Conservation (phyloP, 2,888 invertebrate species). For the Frankliniella fusca region DNA sequence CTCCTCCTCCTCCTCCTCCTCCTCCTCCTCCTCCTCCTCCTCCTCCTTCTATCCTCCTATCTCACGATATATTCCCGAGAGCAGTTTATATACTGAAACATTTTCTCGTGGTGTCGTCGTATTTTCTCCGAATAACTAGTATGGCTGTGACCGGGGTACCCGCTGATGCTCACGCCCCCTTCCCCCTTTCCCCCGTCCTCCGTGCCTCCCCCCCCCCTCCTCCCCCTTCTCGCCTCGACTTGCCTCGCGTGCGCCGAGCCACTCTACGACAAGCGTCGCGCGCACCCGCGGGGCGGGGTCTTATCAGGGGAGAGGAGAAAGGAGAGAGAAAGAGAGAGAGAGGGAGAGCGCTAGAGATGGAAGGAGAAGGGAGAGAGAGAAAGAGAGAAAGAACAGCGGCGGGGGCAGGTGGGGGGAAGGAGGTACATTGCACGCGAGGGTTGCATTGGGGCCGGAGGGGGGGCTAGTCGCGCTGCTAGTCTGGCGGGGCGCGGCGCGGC, state of each 20-base stretch:
- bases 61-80: too few relatives aligned
- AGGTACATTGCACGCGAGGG: constrained; percentile 6
- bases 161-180: background rate
- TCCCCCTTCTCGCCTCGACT: background rate
- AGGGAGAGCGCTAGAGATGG: background rate
- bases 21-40: background rate
- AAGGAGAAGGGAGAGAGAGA: background rate
- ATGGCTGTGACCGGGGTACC: too few relatives aligned
- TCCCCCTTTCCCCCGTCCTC: background rate
- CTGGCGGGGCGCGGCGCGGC: background rate
- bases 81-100: too few relatives aligned
- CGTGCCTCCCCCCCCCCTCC: background rate
- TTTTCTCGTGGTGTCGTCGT: too few relatives aligned
- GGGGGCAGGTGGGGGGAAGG: background rate
- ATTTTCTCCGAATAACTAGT: too few relatives aligned
- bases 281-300: background rate
- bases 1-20: background rate
- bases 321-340: background rate
- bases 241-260: background rate
- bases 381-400: background rate
- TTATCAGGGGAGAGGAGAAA: background rate
- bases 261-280: background rate
- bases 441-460: constrained; percentile 1
- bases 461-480: background rate
- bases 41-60: too few relatives aligned